Evolutionary conservation across 2,797 vertebrate genomes (phyloP), one percentile per base, ranked within the genome.

Genomic region (Eulemur coronatus): DNA sequence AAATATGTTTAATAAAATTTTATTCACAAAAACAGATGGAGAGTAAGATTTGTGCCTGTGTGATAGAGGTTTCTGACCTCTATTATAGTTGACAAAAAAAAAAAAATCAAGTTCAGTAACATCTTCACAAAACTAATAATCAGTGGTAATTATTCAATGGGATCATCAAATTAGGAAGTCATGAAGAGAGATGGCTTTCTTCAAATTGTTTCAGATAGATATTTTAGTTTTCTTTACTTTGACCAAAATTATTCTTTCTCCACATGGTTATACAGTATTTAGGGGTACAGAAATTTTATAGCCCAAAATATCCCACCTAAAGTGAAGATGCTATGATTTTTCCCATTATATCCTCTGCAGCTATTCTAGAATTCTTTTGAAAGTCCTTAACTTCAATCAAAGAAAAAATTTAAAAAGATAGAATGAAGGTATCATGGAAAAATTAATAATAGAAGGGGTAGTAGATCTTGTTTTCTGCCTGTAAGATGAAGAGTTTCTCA

Each of bases 81-180:
- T 67, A 9, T 59, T 73, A 14, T 17, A 92, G 10, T 11, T 59
- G 5, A 59, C 5, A 1, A 65, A 78, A 57, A 13, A 24, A 50
- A 24, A 50, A 57, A 59, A 26, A 35, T 26, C 4, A 76, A 9
- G 1, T 84, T 69, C 20, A 22, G 10, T n/a, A 28, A 43, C 7
- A 50, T 41, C 20, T 84, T 69, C 79, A 92, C 10, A 85, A 89
- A 92, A 65, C n/a, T 81, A 50, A 7, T 59, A 72, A 88, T 65
- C 41, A 65, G 4, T 26, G 61, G 55, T 78, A 65, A 52, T 82
- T 65, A 76, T 65, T 76, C 52, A 69, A n/a, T 63, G 2, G 24
- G 24, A 52, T 95, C 10, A 67, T 24, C 26, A 84, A 41, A 75
- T 35, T 33, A 94, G 52, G 43, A 35, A 33, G 5, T 50, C 8